phyloP scores from a whole-genome alignment of 1,140 invertebrate species.

The Scaptomyza pallida region DNA sequence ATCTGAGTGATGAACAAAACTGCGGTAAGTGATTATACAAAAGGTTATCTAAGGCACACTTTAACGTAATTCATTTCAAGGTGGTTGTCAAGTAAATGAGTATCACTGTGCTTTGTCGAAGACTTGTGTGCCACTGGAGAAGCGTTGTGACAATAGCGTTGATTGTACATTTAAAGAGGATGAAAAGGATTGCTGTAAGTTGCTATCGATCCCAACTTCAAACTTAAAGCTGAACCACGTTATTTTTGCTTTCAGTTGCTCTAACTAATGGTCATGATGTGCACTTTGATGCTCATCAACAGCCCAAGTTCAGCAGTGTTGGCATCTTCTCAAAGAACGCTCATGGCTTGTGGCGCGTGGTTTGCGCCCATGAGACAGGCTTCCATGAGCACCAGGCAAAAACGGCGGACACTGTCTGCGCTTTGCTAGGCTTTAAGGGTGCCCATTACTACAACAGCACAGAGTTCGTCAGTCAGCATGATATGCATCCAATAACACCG shows the following conservation, averaged over 20 bases:
- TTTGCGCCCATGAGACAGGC: conserved; percentile 85
- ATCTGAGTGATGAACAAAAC: conserved; percentile 90
- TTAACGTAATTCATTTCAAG: conserved; percentile 12
- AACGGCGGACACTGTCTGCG: conserved; percentile 61
- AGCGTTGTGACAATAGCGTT: conserved; percentile 86
- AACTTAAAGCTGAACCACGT: neutral
- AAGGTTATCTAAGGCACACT: neutral
- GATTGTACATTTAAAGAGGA: conserved; percentile 89
- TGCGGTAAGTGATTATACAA: conserved; percentile 85
- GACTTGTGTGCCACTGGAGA: conserved; percentile 85
- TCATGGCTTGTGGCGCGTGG: conserved; percentile 86
- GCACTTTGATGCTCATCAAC: conserved; percentile 85
- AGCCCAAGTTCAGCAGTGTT: conserved; percentile 85
- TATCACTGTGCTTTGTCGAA: conserved; percentile 79
- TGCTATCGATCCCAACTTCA: neutral
- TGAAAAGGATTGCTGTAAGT: conserved; percentile 89
- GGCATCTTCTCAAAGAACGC: conserved; percentile 87
- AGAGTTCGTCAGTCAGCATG: conserved; percentile 45
- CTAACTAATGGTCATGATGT: conserved; percentile 87
- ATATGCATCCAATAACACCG: conserved; percentile 67
- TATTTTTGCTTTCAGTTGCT: conserved; percentile 85
- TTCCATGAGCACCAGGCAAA: conserved; percentile 59
- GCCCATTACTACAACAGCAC: conserved; percentile 68
- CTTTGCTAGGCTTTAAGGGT: conserved; percentile 74
- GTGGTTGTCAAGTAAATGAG: conserved; percentile 56